A percentile compares a stretch with the other conserved stretches of the same genome.
phyloP scores from a whole-genome alignment of 2,888 invertebrate species.

The Pasiphila rectangulata region DNA sequence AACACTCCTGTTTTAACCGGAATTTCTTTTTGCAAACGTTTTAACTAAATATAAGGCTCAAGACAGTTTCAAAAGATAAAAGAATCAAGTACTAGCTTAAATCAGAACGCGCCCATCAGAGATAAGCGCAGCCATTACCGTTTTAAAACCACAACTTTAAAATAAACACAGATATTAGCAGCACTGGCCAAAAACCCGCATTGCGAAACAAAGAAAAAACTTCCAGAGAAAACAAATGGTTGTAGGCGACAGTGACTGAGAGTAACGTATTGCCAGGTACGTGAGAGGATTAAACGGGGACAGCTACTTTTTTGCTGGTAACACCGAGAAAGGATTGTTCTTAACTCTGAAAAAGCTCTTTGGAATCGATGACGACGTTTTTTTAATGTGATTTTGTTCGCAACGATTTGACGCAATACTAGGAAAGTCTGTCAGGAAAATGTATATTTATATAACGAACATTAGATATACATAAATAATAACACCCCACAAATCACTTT shows the following conservation, averaged over 20 bases:
- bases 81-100: no score
- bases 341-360: background rate
- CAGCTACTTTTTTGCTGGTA: conserved; percentile 6
- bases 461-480: no score
- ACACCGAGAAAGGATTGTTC: no score
- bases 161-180: background rate
- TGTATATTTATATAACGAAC: no score
- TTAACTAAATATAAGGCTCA: no score
- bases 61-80: no score
- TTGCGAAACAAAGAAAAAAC: conserved; percentile 26
- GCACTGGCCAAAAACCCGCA: conserved; percentile 21
- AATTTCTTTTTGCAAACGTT: no score
- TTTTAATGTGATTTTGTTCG: no score
- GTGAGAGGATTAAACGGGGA: conserved; percentile 20
- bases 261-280: conserved; percentile 18
- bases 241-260: conserved; percentile 26
- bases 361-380: background rate
- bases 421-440: no score
- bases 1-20: no score
- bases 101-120: background rate
- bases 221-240: conserved; percentile 16
- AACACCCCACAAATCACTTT: no score
- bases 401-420: no score
- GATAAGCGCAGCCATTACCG: background rate
- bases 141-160: conserved; percentile 7